phyloP scores from a whole-genome alignment of 2,113 vertebrate genomes.

The Pachypanchax playfairii region DNA sequence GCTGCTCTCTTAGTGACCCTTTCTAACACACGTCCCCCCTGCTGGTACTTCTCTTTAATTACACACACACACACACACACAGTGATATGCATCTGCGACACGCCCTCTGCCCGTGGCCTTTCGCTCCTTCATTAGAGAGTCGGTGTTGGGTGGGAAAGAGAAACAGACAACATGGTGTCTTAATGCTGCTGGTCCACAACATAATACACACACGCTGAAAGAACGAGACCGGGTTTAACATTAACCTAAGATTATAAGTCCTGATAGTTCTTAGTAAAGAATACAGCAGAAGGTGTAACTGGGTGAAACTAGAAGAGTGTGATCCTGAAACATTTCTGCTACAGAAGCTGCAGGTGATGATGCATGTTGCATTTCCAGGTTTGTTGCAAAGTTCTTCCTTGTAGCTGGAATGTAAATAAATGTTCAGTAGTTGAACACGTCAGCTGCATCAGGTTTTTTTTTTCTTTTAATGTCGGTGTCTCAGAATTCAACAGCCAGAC shows the following conservation, averaged over 20 bases:
- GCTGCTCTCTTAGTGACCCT: constrained; percentile 73
- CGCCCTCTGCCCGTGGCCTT: constrained; percentile 65
- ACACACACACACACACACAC: constrained; percentile 48
- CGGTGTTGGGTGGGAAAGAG: constrained; percentile 62
- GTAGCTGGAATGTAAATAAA: constrained; percentile 33
- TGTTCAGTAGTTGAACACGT: constrained; percentile 22
- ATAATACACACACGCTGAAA: constrained; percentile 15
- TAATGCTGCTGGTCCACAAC: constrained; percentile 19
- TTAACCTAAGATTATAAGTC: constrained; percentile 70
- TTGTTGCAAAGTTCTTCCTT: constrained; percentile 1
- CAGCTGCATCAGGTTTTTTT: constrained; percentile 1
- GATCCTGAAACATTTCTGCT: not conserved
- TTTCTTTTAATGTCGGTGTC: constrained; percentile 13
- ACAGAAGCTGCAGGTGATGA: not conserved
- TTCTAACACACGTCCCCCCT: constrained; percentile 66
- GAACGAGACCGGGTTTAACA: constrained; percentile 43
- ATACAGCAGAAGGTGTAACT: constrained; percentile 15
- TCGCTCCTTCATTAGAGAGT: constrained; percentile 73
- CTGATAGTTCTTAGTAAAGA: constrained; percentile 58
- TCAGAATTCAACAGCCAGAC: constrained; percentile 24
- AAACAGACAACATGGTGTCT: constrained; percentile 53
- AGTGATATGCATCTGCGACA: constrained; percentile 36
- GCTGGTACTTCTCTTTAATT: constrained; percentile 71
- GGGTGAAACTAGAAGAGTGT: too few relatives aligned
- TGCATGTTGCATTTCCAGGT: not conserved